These are phyloP conservation scores for Patella ulyssiponensis DNA, from an alignment of 2,888 invertebrate species.

Conservation along the genomic window DNA sequence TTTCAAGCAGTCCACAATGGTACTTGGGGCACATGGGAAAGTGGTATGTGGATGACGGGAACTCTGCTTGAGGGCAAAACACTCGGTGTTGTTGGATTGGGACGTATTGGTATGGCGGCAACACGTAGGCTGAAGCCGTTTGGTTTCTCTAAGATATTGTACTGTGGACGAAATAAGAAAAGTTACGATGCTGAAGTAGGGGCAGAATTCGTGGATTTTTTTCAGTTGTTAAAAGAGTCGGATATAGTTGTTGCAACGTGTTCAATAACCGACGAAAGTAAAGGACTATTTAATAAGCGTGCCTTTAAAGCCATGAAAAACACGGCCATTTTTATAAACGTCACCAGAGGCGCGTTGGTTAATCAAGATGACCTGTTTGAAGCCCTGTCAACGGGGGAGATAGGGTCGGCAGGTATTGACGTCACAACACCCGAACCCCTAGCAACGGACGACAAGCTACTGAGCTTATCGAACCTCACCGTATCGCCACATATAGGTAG, in stretches of 20 bases:
- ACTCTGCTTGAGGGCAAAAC: constrained; percentile 84
- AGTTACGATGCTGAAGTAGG: constrained; percentile 75
- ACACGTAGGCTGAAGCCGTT: constrained; percentile 84
- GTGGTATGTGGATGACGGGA: constrained; percentile 91
- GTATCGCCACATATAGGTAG: constrained; percentile 90
- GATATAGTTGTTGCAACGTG: constrained; percentile 90
- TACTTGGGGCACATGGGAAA: constrained; percentile 82
- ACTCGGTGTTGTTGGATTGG: constrained; percentile 75
- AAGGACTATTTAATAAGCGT: constrained; percentile 82
- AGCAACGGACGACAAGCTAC: constrained; percentile 82
- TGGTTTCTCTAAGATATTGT: constrained; percentile 81
- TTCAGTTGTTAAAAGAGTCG: constrained; percentile 81
- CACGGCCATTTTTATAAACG: constrained; percentile 88
- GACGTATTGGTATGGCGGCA: constrained; percentile 78
- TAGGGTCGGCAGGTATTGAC: constrained; percentile 89
- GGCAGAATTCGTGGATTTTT: constrained; percentile 81
- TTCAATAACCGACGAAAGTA: constrained; percentile 84
- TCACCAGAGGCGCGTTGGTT: constrained; percentile 78
- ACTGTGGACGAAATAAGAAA: constrained; percentile 80
- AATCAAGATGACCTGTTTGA: constrained; percentile 85
- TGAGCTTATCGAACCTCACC: constrained; percentile 85
- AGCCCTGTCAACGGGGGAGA: constrained; percentile 81
- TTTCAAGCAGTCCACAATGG: constrained; percentile 75
- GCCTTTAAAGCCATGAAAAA: constrained; percentile 90
- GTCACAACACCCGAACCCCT: constrained; percentile 93